A percentile compares a stretch with the other conserved stretches of the same genome.
These are phyloP conservation scores for Drepana falcataria DNA, from an alignment of 2,888 invertebrate species.

Conservation along the genomic window DNA sequence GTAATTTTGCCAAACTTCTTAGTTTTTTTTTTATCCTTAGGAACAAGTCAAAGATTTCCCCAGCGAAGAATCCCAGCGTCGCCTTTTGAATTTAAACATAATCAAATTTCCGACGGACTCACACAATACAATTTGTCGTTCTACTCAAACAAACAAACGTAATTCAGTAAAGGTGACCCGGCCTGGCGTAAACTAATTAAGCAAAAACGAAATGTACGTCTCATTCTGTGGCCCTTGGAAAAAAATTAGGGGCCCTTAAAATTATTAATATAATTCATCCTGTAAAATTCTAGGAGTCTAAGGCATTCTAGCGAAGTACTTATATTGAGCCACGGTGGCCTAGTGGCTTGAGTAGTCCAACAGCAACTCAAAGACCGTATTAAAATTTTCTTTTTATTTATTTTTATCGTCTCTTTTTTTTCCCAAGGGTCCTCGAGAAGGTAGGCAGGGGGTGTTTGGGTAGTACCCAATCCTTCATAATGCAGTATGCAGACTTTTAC, in stretches of 20 bases:
- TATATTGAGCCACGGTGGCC: no score
- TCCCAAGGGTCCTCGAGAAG: no score
- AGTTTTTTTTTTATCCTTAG: not conserved
- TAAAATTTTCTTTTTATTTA: no score
- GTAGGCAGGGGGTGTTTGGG: no score
- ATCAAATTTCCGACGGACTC: constrained; percentile 13
- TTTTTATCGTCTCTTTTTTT: no score
- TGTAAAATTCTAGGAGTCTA: no score
- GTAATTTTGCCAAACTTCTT: not conserved
- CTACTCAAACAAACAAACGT: constrained; percentile 45
- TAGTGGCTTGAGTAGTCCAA: no score
- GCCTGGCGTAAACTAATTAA: constrained; percentile 50
- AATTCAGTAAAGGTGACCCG: constrained; percentile 51
- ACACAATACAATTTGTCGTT: constrained; percentile 20
- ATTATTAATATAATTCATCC: not conserved
- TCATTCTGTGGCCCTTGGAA: constrained; percentile 18
- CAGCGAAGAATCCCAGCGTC: constrained; percentile 2
- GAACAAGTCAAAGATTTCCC: not conserved
- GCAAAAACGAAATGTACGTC: constrained; percentile 43
- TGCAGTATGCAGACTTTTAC: no score
- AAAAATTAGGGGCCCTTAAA: not conserved
- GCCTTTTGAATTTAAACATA: constrained; percentile 15
- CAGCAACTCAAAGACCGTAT: no score
- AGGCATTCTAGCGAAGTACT: no score
- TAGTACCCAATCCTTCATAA: no score